Evolutionary conservation across 1,140 invertebrate species (phyloP).

Genomic region (Magallana angulata): DNA sequence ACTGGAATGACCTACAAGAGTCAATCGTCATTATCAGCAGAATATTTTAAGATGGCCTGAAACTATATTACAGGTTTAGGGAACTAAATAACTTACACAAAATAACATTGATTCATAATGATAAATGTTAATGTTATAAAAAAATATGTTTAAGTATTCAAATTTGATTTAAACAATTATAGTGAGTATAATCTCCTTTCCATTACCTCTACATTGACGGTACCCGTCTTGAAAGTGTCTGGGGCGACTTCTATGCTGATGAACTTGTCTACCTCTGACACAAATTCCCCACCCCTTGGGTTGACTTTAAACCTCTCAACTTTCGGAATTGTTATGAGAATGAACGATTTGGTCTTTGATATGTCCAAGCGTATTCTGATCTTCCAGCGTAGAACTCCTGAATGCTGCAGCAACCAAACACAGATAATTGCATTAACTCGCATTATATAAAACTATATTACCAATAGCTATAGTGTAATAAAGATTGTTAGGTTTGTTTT

Average conservation of each 20-base stretch:
- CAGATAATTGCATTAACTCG: too few species aligned
- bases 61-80: too few species aligned
- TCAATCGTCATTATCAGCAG: background rate
- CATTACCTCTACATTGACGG: conserved; percentile 52
- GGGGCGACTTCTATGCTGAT: conserved; percentile 41
- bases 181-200: too few species aligned
- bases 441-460: too few species aligned
- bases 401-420: conserved; percentile 26
- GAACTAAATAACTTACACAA: too few species aligned
- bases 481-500: too few species aligned
- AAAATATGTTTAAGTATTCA: too few species aligned
- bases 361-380: conserved; percentile 48
- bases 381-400: conserved; percentile 45
- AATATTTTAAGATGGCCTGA: too few species aligned
- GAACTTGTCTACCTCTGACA: conserved; percentile 48
- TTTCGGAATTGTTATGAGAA: conserved; percentile 46
- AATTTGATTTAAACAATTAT: too few species aligned
- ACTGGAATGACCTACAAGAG: conserved; percentile 48
- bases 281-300: background rate
- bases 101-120: too few species aligned
- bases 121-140: too few species aligned
- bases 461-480: too few species aligned
- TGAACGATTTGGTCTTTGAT: conserved; percentile 45
- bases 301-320: conserved; percentile 39
- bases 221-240: conserved; percentile 49